Evolutionary conservation across 2,888 invertebrate species (phyloP).

Genomic region (Argynnis bischoffii): DNA sequence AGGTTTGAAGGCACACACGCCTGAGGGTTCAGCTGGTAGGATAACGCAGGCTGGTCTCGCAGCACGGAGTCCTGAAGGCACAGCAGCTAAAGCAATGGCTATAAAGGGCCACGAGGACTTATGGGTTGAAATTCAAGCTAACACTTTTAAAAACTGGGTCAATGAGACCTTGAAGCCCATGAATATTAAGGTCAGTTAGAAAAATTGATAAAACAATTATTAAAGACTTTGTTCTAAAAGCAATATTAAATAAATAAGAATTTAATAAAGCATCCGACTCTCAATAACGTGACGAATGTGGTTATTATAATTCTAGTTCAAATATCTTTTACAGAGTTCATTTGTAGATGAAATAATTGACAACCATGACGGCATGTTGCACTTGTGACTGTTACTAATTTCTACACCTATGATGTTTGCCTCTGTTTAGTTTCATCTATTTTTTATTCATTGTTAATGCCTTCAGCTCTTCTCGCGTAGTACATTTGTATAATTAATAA

Average conservation of each 20-base stretch:
- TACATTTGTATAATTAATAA: background rate
- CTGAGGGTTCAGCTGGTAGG: constrained; percentile 83
- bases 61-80: constrained; percentile 94
- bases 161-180: constrained; percentile 93
- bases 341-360: constrained; percentile 1
- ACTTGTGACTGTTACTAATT: too few species aligned
- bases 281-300: constrained; percentile 29
- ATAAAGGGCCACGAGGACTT: constrained; percentile 97
- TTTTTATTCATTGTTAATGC: too few species aligned
- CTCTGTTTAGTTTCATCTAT: too few species aligned
- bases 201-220: background rate
- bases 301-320: constrained; percentile 10
- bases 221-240: constrained; percentile 3
- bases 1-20: constrained; percentile 80
- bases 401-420: too few species aligned
- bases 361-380: background rate
- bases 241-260: constrained; percentile 19
- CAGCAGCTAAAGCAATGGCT: constrained; percentile 97
- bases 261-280: constrained; percentile 14
- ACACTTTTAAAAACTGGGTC: constrained; percentile 98
- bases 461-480: background rate
- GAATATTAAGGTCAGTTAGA: constrained; percentile 79
- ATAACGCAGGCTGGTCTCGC: constrained; percentile 90
- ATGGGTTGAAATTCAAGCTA: constrained; percentile 98
- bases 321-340: constrained; percentile 9